Base-by-base conservation (phyloP, 2,113 vertebrate genomes). In the Acrocephalus kingi region DNA sequence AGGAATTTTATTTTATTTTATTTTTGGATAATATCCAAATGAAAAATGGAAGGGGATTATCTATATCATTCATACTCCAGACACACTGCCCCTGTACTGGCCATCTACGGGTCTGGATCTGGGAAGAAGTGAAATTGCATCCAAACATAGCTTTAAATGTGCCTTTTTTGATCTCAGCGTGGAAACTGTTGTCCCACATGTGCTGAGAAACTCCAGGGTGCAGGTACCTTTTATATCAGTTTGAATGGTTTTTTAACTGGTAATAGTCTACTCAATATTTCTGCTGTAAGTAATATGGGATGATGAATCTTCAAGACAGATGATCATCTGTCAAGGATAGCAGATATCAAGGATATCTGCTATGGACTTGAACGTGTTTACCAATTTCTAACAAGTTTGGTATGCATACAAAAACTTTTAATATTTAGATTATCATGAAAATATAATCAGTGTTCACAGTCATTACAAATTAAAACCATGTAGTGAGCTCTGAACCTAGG, bases 21-120 rank as follows among this genome's bases (percentile, higher is more conserved):
- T 27, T 51, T 71, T 86, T 74, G 4, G 10, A 17, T 89, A 79
- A 41, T 52, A 75, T 10, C 63, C 51, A 89, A 59, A 72, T 41
- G 14, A 74, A n/a, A 82, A 91, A 30, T 23, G 15, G 21, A 62
- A 87, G 54, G 39, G 10, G 10, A 20, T 24, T 37, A 49, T n/a
- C 27, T 49, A 1, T 54, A 41, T 43, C 6, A 4, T 52, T 45
- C 1, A 0, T 56, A 15, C 9, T 56, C 30, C 18, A 43, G 89
- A 45, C 15, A 16, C 3, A 5, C 21, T 0, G 0, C 11, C 37
- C 61, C 31, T 33, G 15, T 85, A 51, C 76, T 88, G 56, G 19
- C 39, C 41, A 45, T 64, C 28, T 73, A 8, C 3, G 0, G 67
- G 19, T 52, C 63, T 62, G 22, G 19, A 33, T 33, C 21, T 33